Evolutionary conservation across 30 jellyfish, hydroid and myxozoan species (phyloP).

Genomic region (Aurelia aurita): DNA sequence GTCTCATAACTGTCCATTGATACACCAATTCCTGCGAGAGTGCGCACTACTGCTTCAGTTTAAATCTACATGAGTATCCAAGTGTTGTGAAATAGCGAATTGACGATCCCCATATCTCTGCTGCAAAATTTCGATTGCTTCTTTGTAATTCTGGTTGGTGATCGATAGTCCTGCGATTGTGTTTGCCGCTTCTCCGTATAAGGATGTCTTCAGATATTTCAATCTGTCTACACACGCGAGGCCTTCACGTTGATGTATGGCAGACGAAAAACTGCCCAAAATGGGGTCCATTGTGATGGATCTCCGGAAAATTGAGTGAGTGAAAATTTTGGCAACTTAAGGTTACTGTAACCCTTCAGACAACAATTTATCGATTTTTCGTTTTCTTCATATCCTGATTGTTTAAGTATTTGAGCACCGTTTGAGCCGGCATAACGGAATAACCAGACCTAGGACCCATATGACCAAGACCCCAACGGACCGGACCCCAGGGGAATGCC

Average conservation of each 20-base stretch:
- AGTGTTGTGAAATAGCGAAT: not conserved
- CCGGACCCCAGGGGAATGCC: too few relatives aligned
- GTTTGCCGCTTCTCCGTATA: conserved; percentile 18
- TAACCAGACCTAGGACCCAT: too few relatives aligned
- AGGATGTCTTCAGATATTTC: conserved; percentile 11
- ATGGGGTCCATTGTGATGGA: conserved; percentile 18
- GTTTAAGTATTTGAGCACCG: too few relatives aligned
- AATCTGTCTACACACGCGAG: conserved; percentile 19
- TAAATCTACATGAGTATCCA: not conserved
- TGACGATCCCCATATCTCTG: conserved; percentile 43
- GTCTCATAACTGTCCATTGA: not conserved
- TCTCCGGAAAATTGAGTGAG: conserved; percentile 29
- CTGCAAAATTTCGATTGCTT: conserved; percentile 31
- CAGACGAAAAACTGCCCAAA: conserved; percentile 29
- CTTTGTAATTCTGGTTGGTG: conserved; percentile 41
- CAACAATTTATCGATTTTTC: too few relatives aligned
- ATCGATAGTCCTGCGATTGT: conserved; percentile 9
- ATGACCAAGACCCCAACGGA: too few relatives aligned
- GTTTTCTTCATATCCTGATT: too few relatives aligned
- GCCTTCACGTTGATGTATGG: conserved; percentile 16
- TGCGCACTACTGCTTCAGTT: not conserved
- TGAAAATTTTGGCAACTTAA: conserved; percentile 34
- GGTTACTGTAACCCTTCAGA: too few relatives aligned
- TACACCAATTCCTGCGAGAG: not conserved
- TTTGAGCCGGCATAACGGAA: too few relatives aligned